Percentiles rank a stretch among this genome's conserved stretches.
Conservation (phyloP, 2,113 vertebrate genomes). For the Leucopternis melanops region DNA sequence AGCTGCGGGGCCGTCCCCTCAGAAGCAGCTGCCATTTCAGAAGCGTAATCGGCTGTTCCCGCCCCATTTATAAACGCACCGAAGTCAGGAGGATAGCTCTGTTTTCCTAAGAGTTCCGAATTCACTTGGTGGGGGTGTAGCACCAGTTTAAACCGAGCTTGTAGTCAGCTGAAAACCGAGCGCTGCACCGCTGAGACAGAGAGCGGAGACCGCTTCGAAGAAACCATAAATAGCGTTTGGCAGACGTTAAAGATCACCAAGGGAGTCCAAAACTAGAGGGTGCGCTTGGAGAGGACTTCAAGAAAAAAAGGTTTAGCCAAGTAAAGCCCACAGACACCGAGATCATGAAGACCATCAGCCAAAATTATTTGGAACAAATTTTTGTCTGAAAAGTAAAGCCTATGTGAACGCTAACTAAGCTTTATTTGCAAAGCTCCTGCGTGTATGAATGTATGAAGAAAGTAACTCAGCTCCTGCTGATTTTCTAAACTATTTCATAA, state of each 20-base stretch:
- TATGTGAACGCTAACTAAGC: background rate
- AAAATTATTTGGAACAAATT: background rate
- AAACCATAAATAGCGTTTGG: fast-evolving
- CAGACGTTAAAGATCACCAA: background rate
- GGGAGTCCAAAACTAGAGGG: background rate
- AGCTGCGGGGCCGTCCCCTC: background rate
- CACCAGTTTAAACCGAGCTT: background rate
- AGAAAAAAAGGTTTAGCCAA: background rate
- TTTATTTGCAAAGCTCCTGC: background rate
- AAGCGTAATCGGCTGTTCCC: too few species aligned
- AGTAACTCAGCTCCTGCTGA: background rate
- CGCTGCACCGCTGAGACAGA: fast-evolving
- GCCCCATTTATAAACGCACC: too few species aligned
- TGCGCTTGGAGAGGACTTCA: background rate
- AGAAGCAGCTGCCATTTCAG: background rate
- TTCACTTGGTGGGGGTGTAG: background rate
- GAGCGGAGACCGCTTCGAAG: fast-evolving
- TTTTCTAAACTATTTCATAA: background rate
- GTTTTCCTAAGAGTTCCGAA: background rate
- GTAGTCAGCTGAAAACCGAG: background rate
- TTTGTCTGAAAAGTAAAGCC: background rate
- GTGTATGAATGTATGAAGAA: fast-evolving
- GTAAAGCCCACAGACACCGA: background rate
- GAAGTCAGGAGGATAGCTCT: fast-evolving
- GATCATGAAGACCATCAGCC: fast-evolving